A percentile compares a stretch with the other conserved stretches of the same genome.
Evolutionary conservation across 2,888 invertebrate species (phyloP).

Genomic region (Ferrisia virgata): DNA sequence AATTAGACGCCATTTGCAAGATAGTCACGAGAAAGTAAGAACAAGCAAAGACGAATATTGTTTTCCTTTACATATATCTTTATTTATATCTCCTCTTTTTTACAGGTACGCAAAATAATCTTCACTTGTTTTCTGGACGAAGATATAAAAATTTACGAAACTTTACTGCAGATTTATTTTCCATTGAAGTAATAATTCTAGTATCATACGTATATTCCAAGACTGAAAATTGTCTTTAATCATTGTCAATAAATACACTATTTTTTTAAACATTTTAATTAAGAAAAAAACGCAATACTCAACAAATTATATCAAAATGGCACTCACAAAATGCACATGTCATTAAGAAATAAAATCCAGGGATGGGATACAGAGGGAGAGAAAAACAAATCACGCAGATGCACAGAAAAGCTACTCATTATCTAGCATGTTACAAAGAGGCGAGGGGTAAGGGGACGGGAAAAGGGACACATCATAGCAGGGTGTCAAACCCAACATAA

Average conservation of each 20-base stretch:
- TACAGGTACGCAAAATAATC: conserved; percentile 69
- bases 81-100: conserved; percentile 48
- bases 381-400: background rate
- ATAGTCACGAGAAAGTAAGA: conserved; percentile 54
- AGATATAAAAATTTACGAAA: conserved; percentile 71
- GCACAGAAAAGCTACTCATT: background rate
- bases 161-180: conserved; percentile 69
- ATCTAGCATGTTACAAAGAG: background rate
- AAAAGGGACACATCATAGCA: background rate
- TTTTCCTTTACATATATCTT: background rate
- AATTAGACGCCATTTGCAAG: conserved; percentile 63
- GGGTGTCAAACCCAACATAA: background rate
- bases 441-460: background rate
- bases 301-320: conserved; percentile 9
- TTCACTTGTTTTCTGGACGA: conserved; percentile 74
- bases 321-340: conserved; percentile 12
- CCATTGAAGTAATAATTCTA: conserved; percentile 56
- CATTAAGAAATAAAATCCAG: background rate
- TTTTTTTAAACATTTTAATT: background rate
- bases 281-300: background rate
- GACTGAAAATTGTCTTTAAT: background rate
- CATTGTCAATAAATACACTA: background rate
- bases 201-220: background rate
- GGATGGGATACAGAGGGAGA: background rate
- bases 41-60: too few species aligned